A percentile compares a stretch with the other conserved stretches of the same genome.
Conservation (phyloP, 2,888 invertebrate species). For the Anodontia alba region DNA sequence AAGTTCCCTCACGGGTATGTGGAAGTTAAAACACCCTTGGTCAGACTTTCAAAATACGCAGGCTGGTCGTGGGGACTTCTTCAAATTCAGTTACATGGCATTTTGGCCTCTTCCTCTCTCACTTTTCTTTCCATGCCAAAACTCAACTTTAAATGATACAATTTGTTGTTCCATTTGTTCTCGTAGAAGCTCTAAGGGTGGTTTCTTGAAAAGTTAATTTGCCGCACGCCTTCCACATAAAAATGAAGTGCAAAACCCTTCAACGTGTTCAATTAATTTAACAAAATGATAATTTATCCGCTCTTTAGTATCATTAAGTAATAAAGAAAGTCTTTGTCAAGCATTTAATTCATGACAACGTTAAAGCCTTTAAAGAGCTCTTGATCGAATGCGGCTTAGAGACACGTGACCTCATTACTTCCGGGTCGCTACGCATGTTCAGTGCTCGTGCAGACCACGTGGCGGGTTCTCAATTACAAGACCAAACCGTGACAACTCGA, state of each 20-base stretch:
- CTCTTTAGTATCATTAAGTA: conserved; percentile 17
- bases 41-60: too few relatives aligned
- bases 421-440: conserved; percentile 60
- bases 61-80: too few relatives aligned
- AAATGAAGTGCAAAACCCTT: conserved; percentile 13
- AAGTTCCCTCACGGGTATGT: too few relatives aligned
- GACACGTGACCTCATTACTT: conserved; percentile 60
- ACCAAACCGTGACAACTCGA: conserved; percentile 52
- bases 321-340: conserved; percentile 19
- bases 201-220: conserved; percentile 1
- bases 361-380: conserved; percentile 17
- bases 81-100: too few relatives aligned
- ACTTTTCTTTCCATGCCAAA: too few relatives aligned
- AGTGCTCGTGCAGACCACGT: conserved; percentile 63
- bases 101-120: too few relatives aligned
- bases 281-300: conserved; percentile 20
- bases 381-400: conserved; percentile 37
- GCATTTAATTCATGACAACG: conserved; percentile 11
- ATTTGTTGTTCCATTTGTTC: too few relatives aligned
- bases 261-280: conserved; percentile 14
- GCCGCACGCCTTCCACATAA: conserved; percentile 4
- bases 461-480: conserved; percentile 62
- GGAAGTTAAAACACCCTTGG: too few relatives aligned
- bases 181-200: not conserved
- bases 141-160: too few relatives aligned